These are phyloP conservation scores for Apotomis capreana DNA, from an alignment of 2,888 invertebrate genomes.

Conservation along the genomic window DNA sequence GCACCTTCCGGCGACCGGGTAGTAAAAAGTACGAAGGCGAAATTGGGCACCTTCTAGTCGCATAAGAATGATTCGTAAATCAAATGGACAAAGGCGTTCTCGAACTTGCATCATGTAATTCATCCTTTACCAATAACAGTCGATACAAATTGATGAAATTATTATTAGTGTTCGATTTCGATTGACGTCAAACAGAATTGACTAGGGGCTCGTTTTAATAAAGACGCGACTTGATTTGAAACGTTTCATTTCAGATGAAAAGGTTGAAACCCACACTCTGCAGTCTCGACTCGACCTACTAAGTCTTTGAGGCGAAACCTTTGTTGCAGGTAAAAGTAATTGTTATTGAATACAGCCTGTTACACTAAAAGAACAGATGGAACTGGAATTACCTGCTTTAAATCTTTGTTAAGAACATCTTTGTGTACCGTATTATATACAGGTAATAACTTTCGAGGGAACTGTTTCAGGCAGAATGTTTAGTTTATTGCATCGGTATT, in stretches of 20 bases:
- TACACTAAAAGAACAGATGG: not conserved
- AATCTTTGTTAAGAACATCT: not conserved
- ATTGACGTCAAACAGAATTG: conserved; percentile 66
- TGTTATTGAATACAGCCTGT: conserved; percentile 11
- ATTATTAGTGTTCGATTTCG: conserved; percentile 56
- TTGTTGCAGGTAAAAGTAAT: conserved; percentile 9
- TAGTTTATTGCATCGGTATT: not conserved
- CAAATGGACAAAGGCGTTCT: conserved; percentile 20
- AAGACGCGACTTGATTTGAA: conserved; percentile 12
- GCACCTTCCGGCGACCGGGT: too few relatives aligned
- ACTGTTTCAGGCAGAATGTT: not conserved
- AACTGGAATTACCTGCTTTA: conserved; percentile 4
- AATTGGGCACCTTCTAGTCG: too few relatives aligned
- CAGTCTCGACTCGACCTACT: conserved; percentile 10
- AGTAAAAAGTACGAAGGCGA: too few relatives aligned
- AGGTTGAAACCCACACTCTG: conserved; percentile 21
- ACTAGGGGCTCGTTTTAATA: conserved; percentile 28
- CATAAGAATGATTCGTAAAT: conserved; percentile 14
- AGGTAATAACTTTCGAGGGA: not conserved
- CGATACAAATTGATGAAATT: conserved; percentile 59
- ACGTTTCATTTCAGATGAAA: conserved; percentile 20
- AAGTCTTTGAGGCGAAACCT: conserved; percentile 17
- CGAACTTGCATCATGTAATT: conserved; percentile 26
- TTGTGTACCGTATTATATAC: not conserved
- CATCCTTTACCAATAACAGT: conserved; percentile 45